Conservation (phyloP, 1,140 invertebrate genomes). For the Ectropis grisescens region DNA sequence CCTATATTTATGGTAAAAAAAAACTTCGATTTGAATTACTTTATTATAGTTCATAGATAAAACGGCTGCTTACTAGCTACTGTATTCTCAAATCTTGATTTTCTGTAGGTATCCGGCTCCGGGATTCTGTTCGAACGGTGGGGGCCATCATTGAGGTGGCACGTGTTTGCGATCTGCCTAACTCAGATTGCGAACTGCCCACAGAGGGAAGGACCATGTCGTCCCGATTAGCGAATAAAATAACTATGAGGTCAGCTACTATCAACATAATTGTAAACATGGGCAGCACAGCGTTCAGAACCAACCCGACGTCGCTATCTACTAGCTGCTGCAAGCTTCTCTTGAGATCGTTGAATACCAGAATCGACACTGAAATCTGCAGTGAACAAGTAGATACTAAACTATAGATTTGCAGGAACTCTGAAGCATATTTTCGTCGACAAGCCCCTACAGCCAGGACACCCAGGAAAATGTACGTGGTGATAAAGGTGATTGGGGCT, state of each 20-base stretch:
- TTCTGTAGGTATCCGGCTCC: no score
- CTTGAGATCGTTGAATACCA: slow-evolving; percentile 29
- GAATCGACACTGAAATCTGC: slow-evolving; percentile 26
- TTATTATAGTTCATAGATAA: no score
- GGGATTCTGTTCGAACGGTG: no score
- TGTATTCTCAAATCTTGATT: no score
- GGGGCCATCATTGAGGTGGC: no score
- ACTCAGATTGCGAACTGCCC: no score
- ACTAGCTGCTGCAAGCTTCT: slow-evolving; percentile 2
- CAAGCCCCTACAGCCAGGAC: slow-evolving; percentile 23
- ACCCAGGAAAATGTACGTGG: slow-evolving; percentile 31
- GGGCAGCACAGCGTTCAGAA: slow-evolving; percentile 42
- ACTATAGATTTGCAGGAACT: slow-evolving; percentile 36
- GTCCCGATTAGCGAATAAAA: slow-evolving; percentile 23
- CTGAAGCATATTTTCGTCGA: slow-evolving; percentile 15
- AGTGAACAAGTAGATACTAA: slow-evolving; percentile 23
- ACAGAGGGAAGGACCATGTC: no score
- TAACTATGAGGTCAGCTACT: slow-evolving; percentile 27
- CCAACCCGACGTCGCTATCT: slow-evolving; percentile 16
- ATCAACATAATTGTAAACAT: slow-evolving; percentile 34
- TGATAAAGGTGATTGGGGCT: slow-evolving; percentile 32
- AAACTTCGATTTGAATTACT: no score
- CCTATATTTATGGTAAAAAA: no score
- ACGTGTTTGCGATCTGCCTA: no score
- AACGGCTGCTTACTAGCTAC: no score